A percentile compares a stretch with the other conserved stretches of the same genome.
phyloP scores from a whole-genome alignment of 2,888 invertebrate genomes.

The Ormia ochracea region DNA sequence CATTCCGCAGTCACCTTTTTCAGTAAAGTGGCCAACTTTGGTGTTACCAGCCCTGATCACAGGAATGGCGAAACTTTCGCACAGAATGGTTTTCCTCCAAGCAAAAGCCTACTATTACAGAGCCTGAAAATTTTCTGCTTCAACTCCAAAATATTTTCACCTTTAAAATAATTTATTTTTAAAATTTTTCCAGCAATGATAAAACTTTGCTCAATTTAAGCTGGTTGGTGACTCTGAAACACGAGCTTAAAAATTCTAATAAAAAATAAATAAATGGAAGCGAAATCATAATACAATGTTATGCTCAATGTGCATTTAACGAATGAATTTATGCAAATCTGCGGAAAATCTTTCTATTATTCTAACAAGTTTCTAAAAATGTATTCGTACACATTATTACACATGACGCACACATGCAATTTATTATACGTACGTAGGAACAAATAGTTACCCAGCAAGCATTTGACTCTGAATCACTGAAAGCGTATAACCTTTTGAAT shows the following conservation, averaged over 20 bases:
- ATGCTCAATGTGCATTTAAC: constrained; percentile 74
- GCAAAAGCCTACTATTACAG: no score
- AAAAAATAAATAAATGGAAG: constrained; percentile 7
- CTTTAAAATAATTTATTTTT: no score
- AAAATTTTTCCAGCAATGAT: no score
- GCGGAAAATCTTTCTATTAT: constrained; percentile 69
- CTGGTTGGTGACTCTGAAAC: constrained; percentile 30
- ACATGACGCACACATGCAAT: background rate
- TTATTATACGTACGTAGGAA: background rate
- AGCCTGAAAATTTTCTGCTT: no score
- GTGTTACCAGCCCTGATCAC: no score
- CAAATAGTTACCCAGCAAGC: background rate
- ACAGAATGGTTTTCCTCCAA: no score
- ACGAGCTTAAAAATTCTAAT: constrained; percentile 53
- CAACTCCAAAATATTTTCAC: no score
- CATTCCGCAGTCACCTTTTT: no score
- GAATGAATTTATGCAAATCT: constrained; percentile 75
- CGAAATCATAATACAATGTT: constrained; percentile 53
- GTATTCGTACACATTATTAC: background rate
- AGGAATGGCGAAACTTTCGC: no score
- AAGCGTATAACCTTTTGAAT: no score
- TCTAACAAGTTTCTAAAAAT: constrained; percentile 46
- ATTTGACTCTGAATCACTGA: background rate
- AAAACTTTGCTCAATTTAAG: background rate
- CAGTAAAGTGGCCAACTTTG: no score